These are phyloP conservation scores for Parotia lawesii DNA, from an alignment of 2,113 vertebrate genomes.

Conservation along the genomic window DNA sequence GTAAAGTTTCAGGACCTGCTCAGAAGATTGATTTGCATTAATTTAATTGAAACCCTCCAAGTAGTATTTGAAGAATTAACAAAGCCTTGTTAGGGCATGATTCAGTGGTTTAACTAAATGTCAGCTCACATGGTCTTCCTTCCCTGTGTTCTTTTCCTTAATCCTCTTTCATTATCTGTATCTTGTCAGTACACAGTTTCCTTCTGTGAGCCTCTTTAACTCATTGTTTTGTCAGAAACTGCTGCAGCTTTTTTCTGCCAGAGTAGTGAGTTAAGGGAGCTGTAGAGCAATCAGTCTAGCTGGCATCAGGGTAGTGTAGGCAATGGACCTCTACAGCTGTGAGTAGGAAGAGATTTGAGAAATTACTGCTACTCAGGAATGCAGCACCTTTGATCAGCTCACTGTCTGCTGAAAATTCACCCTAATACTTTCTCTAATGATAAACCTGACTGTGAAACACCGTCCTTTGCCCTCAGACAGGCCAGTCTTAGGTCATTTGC, in stretches of 20 bases:
- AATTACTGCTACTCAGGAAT: background rate
- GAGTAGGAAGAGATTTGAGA: background rate
- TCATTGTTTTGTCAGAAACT: background rate
- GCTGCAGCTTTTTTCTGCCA: background rate
- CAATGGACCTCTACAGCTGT: background rate
- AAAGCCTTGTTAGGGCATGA: background rate
- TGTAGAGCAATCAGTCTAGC: background rate
- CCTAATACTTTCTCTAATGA: background rate
- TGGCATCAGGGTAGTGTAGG: background rate
- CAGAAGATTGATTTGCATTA: background rate
- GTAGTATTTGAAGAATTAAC: background rate
- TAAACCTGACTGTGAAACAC: background rate
- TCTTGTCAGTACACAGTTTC: background rate
- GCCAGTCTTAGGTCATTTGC: background rate
- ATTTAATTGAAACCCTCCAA: background rate
- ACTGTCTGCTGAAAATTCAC: background rate
- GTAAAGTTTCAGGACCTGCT: background rate
- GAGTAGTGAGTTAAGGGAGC: background rate
- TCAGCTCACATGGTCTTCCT: background rate
- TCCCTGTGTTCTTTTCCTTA: background rate
- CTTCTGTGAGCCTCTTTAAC: background rate
- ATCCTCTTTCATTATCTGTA: background rate
- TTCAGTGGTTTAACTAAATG: background rate
- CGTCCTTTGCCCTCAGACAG: background rate
- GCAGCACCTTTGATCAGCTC: background rate